Conservation (phyloP, 2,797 vertebrate species). For the Cercopithecus neglectus region DNA sequence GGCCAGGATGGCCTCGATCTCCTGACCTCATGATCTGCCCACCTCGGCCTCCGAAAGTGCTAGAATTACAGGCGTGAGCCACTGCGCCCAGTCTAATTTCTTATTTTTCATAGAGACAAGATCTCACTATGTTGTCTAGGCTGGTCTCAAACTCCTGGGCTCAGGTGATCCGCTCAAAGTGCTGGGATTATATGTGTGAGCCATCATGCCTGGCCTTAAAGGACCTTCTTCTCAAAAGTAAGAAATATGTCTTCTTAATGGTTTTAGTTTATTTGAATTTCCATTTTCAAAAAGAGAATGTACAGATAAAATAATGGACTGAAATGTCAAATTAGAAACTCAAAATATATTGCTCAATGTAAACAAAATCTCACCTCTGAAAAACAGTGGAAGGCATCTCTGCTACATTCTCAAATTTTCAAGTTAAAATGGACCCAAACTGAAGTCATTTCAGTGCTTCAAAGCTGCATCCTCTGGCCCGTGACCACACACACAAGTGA, state of each 20-base stretch:
- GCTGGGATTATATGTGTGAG: background rate
- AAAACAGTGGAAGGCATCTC: background rate
- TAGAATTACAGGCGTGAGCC: background rate
- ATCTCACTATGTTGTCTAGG: background rate
- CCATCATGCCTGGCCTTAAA: background rate
- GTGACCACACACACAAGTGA: background rate
- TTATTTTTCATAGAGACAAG: background rate
- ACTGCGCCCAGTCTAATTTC: background rate
- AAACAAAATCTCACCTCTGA: conserved; percentile 20
- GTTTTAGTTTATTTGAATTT: background rate
- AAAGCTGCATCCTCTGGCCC: background rate
- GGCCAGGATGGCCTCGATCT: background rate
- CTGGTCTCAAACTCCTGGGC: background rate
- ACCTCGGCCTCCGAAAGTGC: background rate
- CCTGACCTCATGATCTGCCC: background rate
- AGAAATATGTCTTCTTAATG: background rate
- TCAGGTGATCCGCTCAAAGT: background rate
- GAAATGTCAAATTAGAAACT: background rate
- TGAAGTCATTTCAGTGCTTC: background rate
- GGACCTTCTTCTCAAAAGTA: background rate
- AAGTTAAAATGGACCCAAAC: background rate
- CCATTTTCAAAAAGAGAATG: conserved; percentile 15
- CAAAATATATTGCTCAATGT: background rate
- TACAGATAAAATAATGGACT: background rate
- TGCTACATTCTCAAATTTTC: background rate